Base-by-base conservation (phyloP, 2,113 vertebrate species). In the Ctenodactylus gundi region DNA sequence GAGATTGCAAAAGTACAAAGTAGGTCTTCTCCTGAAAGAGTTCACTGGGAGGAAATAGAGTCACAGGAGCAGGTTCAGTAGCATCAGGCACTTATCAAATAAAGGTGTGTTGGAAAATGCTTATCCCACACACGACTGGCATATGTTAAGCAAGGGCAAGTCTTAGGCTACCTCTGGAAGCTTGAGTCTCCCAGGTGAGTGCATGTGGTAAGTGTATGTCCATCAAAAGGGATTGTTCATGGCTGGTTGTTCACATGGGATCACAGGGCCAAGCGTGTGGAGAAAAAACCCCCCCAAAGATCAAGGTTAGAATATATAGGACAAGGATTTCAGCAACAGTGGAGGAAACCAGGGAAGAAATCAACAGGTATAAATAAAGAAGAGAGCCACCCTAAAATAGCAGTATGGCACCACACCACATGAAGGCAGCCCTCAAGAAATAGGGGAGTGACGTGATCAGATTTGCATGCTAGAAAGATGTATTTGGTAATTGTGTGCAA, bases 301-400 rank as follows among this genome's bases (percentile, higher is more conserved):
- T 12, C 27, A 5, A 1, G 13, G 6, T 14, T 36, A 57, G 41
- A 62, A 58, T 34, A 31, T 36, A 12, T 21, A 39, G n/a, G 93
- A n/a, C 4, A n/a, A 72, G 12, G 14, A 20, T 0, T 18, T 14
- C 34, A 29, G 49, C 3, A 20, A 4, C 29, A 44, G 29, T 41
- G 39, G 17, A 25, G 41, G 55, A 78, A 85, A 1, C 27, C 77
- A 44, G 41, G 60, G 57, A 62, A 53, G 15, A 25, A 57, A 29
- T 17, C 12, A 3, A 0, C 4, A 9, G n/a, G 44, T 21, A 3
- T 6, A 25, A 27, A 2, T 12, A 10, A n/a, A 11, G 1, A 18
- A 39, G 27, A 78, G 9, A 1, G n/a, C n/a, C 29, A 3, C 21
- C 46, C 51, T 21, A 41, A 57, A 25, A 65, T 53, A 13, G 31